Evolutionary conservation across 2,797 vertebrate genomes (phyloP).

Genomic region (Hylomyscus alleni): DNA sequence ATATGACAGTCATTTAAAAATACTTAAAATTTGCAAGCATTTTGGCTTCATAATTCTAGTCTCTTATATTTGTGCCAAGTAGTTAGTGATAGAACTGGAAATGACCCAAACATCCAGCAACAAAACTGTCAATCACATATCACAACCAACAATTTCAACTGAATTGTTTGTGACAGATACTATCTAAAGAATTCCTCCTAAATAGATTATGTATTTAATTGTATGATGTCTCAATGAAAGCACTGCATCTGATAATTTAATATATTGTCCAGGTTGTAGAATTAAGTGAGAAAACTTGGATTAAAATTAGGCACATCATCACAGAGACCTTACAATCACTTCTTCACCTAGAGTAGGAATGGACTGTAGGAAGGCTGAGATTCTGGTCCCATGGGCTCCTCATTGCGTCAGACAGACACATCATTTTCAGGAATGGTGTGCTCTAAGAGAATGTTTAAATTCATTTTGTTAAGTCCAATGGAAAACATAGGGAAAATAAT

Average conservation of each 20-base stretch:
- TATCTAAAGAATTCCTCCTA: neutral
- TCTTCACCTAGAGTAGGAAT: neutral
- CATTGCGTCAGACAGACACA: neutral
- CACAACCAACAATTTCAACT: neutral
- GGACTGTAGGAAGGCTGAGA: neutral
- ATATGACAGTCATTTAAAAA: neutral
- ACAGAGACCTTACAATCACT: neutral
- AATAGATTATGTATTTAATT: neutral
- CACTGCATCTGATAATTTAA: neutral
- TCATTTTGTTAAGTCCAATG: neutral
- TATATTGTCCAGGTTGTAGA: neutral
- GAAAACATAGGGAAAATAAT: neutral
- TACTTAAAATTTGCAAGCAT: slow-evolving; percentile 23
- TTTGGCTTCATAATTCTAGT: neutral
- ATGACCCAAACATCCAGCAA: neutral
- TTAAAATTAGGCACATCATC: neutral
- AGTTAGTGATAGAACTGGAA: neutral
- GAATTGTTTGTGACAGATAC: neutral
- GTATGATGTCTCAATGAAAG: slow-evolving; percentile 17
- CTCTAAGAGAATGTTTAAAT: neutral
- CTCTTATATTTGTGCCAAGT: neutral
- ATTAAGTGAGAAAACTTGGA: neutral
- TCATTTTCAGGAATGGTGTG: neutral
- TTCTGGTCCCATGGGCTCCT: neutral
- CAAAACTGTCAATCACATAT: neutral